phyloP scores from a whole-genome alignment of 2,888 invertebrate genomes.

The Leptopilina myrica region DNA sequence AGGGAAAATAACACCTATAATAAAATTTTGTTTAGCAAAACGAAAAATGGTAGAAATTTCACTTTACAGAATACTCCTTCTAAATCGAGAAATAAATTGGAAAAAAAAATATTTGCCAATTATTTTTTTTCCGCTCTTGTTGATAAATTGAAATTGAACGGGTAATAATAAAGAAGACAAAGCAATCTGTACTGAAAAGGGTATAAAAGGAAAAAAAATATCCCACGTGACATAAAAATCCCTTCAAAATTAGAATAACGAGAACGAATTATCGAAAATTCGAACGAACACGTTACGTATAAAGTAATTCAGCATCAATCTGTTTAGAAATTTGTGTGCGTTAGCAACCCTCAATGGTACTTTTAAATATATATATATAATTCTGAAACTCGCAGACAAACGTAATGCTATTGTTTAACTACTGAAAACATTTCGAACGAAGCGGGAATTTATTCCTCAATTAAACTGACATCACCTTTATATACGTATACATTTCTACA shows the following conservation, averaged over 20 bases:
- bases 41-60: no score
- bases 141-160: neutral
- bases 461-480: slow-evolving; percentile 37
- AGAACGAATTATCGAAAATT: slow-evolving; percentile 21
- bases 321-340: slow-evolving; percentile 31
- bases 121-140: no score
- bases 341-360: slow-evolving; percentile 27
- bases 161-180: no score
- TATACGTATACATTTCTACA: slow-evolving; percentile 5
- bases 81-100: no score
- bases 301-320: slow-evolving; percentile 34
- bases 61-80: no score
- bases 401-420: slow-evolving; percentile 33
- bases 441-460: slow-evolving; percentile 33
- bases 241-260: slow-evolving; percentile 17
- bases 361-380: neutral
- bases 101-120: no score
- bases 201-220: neutral
- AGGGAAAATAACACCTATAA: no score
- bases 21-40: no score
- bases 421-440: slow-evolving; percentile 34
- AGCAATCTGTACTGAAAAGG: no score
- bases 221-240: neutral
- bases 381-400: slow-evolving; percentile 10
- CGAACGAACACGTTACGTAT: slow-evolving; percentile 1